Evolutionary conservation across 2,888 invertebrate species (phyloP).

Genomic region (Stegana nigrithorax): DNA sequence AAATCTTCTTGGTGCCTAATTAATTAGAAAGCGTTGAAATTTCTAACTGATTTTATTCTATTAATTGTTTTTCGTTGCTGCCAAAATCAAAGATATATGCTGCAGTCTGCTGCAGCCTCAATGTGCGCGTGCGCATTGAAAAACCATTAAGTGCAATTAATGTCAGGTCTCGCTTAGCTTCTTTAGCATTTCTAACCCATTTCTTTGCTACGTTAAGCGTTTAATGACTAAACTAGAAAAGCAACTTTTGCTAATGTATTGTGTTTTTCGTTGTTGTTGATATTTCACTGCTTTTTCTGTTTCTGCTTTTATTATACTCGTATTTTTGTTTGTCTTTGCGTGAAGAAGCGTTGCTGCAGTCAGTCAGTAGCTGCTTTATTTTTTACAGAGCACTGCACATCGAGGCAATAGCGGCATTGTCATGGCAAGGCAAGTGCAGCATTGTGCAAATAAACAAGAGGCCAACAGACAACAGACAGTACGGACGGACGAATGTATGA

Average conservation of each 20-base stretch:
- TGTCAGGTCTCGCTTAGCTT: constrained; percentile 22
- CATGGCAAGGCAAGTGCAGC: background rate
- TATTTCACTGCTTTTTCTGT: too few species aligned
- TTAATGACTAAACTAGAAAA: constrained; percentile 32
- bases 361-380: constrained; percentile 7
- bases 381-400: constrained; percentile 47
- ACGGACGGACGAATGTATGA: background rate
- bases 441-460: background rate
- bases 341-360: background rate
- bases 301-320: too few species aligned
- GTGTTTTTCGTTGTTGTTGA: too few species aligned
- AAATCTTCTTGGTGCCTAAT: too few species aligned
- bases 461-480: background rate
- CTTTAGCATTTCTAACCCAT: constrained; percentile 42
- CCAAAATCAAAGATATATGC: too few species aligned
- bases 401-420: constrained; percentile 41
- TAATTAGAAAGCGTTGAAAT: background rate
- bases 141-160: constrained; percentile 29
- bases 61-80: too few species aligned
- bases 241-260: constrained; percentile 44
- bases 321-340: background rate
- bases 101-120: too few species aligned
- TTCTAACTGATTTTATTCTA: too few species aligned
- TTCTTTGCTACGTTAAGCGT: constrained; percentile 25
- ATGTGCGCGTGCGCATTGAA: background rate